Conservation (phyloP, 1,140 invertebrate species). For the Penaeus chinensis region DNA sequence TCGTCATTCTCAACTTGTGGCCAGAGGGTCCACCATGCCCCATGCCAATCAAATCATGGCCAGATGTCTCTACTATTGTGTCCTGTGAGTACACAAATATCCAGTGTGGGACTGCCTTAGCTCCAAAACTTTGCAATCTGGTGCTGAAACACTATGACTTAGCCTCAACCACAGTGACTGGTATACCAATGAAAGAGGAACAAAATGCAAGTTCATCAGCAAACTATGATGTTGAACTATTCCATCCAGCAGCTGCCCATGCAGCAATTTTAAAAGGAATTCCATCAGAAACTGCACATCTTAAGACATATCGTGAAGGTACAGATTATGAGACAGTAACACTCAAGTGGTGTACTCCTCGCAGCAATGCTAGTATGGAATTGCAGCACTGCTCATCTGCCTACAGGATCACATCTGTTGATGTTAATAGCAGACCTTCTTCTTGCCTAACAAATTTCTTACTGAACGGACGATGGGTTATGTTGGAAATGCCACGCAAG, state of each 20-base stretch:
- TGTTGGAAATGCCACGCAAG: conserved; percentile 86
- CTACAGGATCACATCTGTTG: conserved; percentile 92
- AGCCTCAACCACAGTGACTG: conserved; percentile 95
- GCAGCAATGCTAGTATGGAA: conserved; percentile 82
- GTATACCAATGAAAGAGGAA: conserved; percentile 99
- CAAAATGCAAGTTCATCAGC: conserved; percentile 97
- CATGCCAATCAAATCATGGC: conserved; percentile 60
- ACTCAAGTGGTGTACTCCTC: conserved; percentile 95
- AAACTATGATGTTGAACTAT: conserved; percentile 97
- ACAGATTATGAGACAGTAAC: conserved; percentile 82
- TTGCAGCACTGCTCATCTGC: conserved; percentile 84
- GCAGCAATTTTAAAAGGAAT: conserved; percentile 76
- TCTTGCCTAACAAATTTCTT: conserved; percentile 97
- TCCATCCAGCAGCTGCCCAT: conserved; percentile 88
- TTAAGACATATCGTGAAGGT: conserved; percentile 74
- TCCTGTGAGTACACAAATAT: conserved; percentile 69
- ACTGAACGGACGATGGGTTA: conserved; percentile 91
- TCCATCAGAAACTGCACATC: conserved; percentile 67
- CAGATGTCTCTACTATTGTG: conserved; percentile 66
- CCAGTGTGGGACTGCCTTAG: conserved; percentile 71
- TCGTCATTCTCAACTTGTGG: conserved; percentile 62
- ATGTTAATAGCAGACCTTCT: conserved; percentile 93
- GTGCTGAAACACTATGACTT: conserved; percentile 83
- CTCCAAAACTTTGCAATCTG: conserved; percentile 77
- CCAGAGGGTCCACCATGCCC: conserved; percentile 63